These are phyloP conservation scores for Anableps anableps DNA, from an alignment of 2,797 vertebrate species.

Conservation along the genomic window DNA sequence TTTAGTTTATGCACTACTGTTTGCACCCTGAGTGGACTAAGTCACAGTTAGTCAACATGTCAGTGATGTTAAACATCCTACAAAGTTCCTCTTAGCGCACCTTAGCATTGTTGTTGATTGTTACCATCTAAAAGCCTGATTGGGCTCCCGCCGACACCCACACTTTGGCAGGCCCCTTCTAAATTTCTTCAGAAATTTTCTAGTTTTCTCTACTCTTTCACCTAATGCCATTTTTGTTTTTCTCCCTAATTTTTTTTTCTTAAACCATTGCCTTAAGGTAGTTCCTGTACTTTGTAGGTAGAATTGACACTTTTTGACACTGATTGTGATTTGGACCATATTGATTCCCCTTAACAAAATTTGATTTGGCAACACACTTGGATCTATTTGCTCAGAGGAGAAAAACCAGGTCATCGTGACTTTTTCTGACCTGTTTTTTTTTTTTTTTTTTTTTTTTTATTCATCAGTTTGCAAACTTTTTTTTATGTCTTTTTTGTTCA, in stretches of 20 bases:
- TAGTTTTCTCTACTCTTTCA: neutral
- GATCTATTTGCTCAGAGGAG: conserved; percentile 45
- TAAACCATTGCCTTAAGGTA: neutral
- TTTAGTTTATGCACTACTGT: no score
- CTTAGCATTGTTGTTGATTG: no score
- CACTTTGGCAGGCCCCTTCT: no score
- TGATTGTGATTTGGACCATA: conserved; percentile 11
- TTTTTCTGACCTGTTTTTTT: conserved; percentile 27
- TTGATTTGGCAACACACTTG: conserved; percentile 52
- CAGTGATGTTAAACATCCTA: no score
- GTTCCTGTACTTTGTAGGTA: neutral
- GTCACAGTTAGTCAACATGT: no score
- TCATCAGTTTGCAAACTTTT: conserved; percentile 7
- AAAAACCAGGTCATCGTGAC: conserved; percentile 51
- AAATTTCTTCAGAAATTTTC: no score
- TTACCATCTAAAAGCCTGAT: no score
- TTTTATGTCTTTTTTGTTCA: conserved; percentile 1
- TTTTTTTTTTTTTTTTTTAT: neutral
- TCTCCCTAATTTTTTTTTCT: no score
- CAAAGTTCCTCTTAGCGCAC: no score
- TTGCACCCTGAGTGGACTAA: no score
- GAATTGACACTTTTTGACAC: neutral
- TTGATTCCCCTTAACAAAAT: conserved; percentile 51
- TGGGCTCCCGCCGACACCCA: no score
- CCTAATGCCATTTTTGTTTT: neutral